Conservation (phyloP, 2,797 vertebrate species). For the Parotocinclus haroldoi region DNA sequence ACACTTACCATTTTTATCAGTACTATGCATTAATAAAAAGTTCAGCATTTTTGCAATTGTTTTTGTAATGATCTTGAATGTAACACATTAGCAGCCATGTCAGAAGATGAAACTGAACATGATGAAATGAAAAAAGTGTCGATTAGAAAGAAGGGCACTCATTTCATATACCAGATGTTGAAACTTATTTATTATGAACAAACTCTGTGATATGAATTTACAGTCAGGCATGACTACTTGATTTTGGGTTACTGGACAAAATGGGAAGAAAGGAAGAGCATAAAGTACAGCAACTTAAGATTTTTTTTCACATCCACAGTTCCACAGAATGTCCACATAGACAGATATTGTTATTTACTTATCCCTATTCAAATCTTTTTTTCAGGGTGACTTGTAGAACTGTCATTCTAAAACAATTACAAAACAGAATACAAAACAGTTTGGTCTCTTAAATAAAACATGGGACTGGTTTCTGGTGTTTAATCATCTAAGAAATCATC, state of each 20-base stretch:
- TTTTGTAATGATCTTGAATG: too few relatives aligned
- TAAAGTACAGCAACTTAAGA: constrained; percentile 37
- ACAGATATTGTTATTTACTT: not conserved
- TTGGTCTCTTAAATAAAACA: constrained; percentile 73
- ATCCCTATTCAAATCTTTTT: not conserved
- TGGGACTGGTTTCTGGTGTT: constrained; percentile 48
- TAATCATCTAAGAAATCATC: constrained; percentile 93
- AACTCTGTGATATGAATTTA: constrained; percentile 12
- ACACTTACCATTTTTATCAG: too few relatives aligned
- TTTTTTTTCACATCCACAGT: not conserved
- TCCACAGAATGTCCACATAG: not conserved
- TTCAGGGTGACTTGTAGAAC: constrained; percentile 20
- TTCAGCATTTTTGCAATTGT: too few relatives aligned
- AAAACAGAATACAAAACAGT: constrained; percentile 67
- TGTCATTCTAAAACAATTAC: constrained; percentile 39
- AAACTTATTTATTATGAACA: constrained; percentile 43
- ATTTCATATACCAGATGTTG: not conserved
- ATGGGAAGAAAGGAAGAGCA: constrained; percentile 1
- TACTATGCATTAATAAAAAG: too few relatives aligned
- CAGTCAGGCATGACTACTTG: constrained; percentile 28
- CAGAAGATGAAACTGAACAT: too few relatives aligned
- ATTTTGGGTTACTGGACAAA: constrained; percentile 18
- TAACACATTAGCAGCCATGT: too few relatives aligned
- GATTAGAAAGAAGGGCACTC: too few relatives aligned
- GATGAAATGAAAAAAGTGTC: too few relatives aligned